Percentiles rank a stretch among this genome's conserved stretches.
Evolutionary conservation across 1,140 invertebrate species (phyloP).

Genomic region (Atta texana): DNA sequence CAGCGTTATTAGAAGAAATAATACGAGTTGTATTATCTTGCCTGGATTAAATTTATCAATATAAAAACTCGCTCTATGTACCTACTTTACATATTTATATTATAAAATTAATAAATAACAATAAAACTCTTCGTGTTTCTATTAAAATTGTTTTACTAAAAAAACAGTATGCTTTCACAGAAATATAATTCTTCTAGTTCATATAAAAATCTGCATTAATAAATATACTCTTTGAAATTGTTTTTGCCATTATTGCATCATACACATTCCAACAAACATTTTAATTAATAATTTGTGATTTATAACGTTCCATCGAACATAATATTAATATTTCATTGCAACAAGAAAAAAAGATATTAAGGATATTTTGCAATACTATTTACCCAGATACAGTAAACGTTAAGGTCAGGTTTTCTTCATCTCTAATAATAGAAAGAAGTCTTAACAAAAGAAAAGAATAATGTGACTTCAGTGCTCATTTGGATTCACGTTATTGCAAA

Average conservation of each 20-base stretch:
- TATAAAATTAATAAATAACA: not conserved
- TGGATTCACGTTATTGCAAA: no score
- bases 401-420: no score
- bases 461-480: no score
- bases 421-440: no score
- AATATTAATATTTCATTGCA: not conserved
- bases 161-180: not conserved
- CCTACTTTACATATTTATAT: not conserved
- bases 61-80: not conserved
- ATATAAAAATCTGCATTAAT: not conserved
- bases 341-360: not conserved
- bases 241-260: no score
- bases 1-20: slow-evolving; percentile 24
- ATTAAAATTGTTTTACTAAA: not conserved
- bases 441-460: no score
- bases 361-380: no score
- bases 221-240: no score
- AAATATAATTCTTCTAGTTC: not conserved
- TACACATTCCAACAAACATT: not conserved
- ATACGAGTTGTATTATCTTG: not conserved
- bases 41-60: not conserved
- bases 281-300: not conserved
- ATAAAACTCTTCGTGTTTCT: not conserved
- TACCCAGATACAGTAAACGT: no score
- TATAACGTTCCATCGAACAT: not conserved